A percentile compares a stretch with the other conserved stretches of the same genome.
phyloP scores from a whole-genome alignment of 2,888 invertebrate species.

The Megaustenia siamemsis region DNA sequence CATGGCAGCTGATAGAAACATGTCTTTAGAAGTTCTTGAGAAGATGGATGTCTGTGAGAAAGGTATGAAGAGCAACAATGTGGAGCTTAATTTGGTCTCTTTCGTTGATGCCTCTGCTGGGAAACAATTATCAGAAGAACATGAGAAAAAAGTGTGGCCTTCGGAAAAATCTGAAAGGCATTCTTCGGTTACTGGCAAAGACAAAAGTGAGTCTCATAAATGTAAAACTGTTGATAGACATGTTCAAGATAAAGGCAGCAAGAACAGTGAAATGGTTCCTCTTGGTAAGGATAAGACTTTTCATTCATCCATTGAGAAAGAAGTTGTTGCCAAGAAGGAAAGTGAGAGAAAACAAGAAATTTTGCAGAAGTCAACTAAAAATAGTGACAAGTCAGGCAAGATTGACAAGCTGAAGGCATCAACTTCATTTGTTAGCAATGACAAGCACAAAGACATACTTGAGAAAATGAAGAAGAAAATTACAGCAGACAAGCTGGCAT shows the following conservation, averaged over 20 bases:
- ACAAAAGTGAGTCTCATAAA: neutral
- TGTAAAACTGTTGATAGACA: neutral
- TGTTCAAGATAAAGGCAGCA: slow-evolving; percentile 7
- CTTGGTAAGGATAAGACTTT: slow-evolving; percentile 3
- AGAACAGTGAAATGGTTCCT: slow-evolving; percentile 2
- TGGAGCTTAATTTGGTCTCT: too few relatives aligned
- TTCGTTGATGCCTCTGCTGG: too few relatives aligned
- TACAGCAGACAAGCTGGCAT: neutral
- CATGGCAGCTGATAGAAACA: neutral
- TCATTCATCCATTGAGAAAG: neutral
- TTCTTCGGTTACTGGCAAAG: neutral
- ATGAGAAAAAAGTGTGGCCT: slow-evolving; percentile 2
- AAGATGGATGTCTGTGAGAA: too few relatives aligned
- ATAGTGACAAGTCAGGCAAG: neutral
- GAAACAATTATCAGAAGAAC: neutral
- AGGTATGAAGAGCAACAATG: too few relatives aligned
- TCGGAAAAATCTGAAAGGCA: neutral
- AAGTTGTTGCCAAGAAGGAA: neutral
- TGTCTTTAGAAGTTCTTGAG: too few relatives aligned
- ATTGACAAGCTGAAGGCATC: neutral
- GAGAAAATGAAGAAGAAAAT: slow-evolving; percentile 1
- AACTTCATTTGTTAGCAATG: neutral
- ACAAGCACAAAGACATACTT: neutral
- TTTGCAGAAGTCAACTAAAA: neutral
- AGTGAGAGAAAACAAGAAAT: neutral